Conservation (phyloP, 1,140 invertebrate genomes). For the Eufriesea mexicana region DNA sequence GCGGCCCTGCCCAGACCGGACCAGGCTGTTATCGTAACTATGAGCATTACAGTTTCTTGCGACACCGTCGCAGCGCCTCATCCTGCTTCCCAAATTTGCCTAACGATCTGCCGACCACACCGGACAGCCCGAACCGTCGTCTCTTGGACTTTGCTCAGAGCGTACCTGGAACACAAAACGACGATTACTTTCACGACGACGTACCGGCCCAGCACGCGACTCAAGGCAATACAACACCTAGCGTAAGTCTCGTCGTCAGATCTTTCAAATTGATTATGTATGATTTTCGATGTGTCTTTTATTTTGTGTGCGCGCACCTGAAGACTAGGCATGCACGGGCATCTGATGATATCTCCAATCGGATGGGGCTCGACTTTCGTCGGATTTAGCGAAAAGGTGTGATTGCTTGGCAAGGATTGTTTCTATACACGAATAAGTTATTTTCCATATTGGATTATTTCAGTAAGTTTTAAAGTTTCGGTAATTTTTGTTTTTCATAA, state of each 20-base stretch:
- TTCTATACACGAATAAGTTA: too few species aligned
- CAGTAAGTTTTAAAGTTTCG: not conserved
- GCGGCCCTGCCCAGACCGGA: slow-evolving; percentile 88
- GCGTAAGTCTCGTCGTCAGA: slow-evolving; percentile 73
- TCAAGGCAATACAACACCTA: slow-evolving; percentile 79
- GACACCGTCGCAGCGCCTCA: slow-evolving; percentile 85
- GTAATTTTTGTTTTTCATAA: not conserved
- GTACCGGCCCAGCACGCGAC: slow-evolving; percentile 76
- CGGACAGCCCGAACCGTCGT: slow-evolving; percentile 81
- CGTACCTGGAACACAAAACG: slow-evolving; percentile 78
- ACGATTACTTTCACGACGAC: slow-evolving; percentile 79
- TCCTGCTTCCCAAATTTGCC: slow-evolving; percentile 85
- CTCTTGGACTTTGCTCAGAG: slow-evolving; percentile 81
- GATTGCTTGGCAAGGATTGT: too few species aligned
- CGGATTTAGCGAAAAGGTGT: not conserved
- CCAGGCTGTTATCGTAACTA: slow-evolving; percentile 93
- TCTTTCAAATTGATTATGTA: not conserved
- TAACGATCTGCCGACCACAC: slow-evolving; percentile 78
- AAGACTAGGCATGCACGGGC: slow-evolving; percentile 33
- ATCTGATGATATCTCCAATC: not conserved
- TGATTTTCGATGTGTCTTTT: slow-evolving; percentile 3
- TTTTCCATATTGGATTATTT: not conserved
- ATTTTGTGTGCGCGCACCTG: not conserved
- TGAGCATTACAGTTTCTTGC: slow-evolving; percentile 86
- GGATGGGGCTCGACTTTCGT: slow-evolving; percentile 3